Evolutionary conservation across 2,888 invertebrate genomes (phyloP).

Genomic region (Plebejus melissa): DNA sequence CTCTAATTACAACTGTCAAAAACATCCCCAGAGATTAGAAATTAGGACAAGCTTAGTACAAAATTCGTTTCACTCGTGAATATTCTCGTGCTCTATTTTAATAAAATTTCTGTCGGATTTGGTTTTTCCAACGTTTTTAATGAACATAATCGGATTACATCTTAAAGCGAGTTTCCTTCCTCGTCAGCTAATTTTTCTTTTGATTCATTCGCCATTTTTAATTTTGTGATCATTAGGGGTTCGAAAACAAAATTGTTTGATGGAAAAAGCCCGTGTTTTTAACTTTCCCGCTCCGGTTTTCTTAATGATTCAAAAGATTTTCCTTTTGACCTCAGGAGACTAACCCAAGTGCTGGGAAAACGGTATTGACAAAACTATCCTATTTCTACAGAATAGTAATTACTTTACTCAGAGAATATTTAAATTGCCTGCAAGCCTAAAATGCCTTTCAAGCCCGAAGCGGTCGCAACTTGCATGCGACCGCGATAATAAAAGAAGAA

Average conservation of each 20-base stretch:
- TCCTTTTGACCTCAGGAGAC: too few species aligned
- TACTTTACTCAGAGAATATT: too few species aligned
- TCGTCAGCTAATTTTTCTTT: not conserved
- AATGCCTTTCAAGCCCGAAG: too few species aligned
- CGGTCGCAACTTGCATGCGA: too few species aligned
- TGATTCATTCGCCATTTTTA: not conserved
- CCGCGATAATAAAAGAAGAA: too few species aligned
- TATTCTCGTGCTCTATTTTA: not conserved
- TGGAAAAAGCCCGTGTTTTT: not conserved
- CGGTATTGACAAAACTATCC: too few species aligned
- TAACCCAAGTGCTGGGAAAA: too few species aligned
- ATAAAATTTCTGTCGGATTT: not conserved
- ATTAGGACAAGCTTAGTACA: not conserved
- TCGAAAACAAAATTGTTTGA: not conserved
- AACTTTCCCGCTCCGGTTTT: not conserved
- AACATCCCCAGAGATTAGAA: not conserved
- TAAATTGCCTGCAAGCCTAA: too few species aligned
- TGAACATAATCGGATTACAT: not conserved
- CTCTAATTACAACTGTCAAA: not conserved
- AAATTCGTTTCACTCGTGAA: not conserved
- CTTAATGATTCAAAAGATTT: too few species aligned
- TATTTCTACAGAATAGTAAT: too few species aligned
- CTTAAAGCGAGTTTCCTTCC: not conserved
- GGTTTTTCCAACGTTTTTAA: not conserved
- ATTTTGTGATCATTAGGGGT: not conserved